Evolutionary conservation across 92 coral and sea anemone species (phyloP).

Genomic region (Epizoanthus stellaris): DNA sequence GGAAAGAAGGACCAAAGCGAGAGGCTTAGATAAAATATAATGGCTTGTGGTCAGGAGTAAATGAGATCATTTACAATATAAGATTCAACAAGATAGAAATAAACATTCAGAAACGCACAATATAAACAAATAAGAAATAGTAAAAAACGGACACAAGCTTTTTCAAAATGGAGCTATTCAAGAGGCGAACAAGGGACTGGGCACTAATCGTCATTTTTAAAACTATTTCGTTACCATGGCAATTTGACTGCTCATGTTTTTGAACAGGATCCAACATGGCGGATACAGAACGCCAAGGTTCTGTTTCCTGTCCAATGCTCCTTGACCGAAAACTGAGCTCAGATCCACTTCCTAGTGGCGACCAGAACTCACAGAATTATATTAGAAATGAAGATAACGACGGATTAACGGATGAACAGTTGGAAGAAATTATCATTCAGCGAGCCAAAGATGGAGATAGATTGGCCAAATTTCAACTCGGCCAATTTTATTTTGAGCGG

Average conservation of each 20-base stretch:
- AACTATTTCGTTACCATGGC: constrained; percentile 39
- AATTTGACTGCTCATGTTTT: constrained; percentile 23
- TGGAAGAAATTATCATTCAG: constrained; percentile 78
- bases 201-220: no score
- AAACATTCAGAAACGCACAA: no score
- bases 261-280: constrained; percentile 74
- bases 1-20: no score
- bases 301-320: constrained; percentile 66
- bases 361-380: constrained; percentile 25
- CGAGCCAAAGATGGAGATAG: constrained; percentile 78
- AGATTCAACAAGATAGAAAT: no score
- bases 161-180: no score
- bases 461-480: constrained; percentile 93
- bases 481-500: constrained; percentile 97
- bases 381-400: constrained; percentile 48
- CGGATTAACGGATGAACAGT: constrained; percentile 74
- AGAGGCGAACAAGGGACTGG: no score
- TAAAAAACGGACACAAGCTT: no score
- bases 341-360: constrained; percentile 75
- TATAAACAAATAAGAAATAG: no score
- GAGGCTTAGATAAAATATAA: no score
- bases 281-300: constrained; percentile 65
- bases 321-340: constrained; percentile 83
- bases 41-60: no score
- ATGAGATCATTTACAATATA: no score